A percentile compares a stretch with the other conserved stretches of the same genome.
Evolutionary conservation across 1,140 invertebrate species (phyloP).

Genomic region (Adelges cooleyi): DNA sequence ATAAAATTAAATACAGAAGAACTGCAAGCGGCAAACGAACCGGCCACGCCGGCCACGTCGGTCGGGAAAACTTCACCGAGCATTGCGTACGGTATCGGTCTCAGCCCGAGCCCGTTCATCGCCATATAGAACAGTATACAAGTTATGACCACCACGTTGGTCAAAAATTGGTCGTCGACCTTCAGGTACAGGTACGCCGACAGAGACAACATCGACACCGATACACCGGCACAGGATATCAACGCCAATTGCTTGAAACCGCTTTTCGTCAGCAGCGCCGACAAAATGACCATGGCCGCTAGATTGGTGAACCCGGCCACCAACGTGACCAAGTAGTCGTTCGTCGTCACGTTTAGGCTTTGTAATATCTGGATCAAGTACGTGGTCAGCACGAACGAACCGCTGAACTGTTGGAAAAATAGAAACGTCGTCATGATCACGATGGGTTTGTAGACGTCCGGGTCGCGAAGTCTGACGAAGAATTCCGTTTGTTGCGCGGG

Average conservation of each 20-base stretch:
- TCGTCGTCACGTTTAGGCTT: neutral
- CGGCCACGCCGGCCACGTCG: conserved; percentile 46
- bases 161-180: neutral
- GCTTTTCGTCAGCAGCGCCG: conserved; percentile 44
- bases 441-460: conserved; percentile 45
- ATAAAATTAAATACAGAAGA: conserved; percentile 52
- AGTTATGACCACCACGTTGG: neutral
- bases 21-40: conserved; percentile 43
- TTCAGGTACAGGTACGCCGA: conserved; percentile 39
- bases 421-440: conserved; percentile 53
- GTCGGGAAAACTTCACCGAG: conserved; percentile 42
- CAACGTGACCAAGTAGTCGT: conserved; percentile 36
- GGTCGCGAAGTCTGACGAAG: conserved; percentile 35
- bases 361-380: conserved; percentile 51
- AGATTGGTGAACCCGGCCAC: conserved; percentile 45
- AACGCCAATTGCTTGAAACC: conserved; percentile 43
- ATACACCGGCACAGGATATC: conserved; percentile 45
- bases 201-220: conserved; percentile 43
- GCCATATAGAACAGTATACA: conserved; percentile 40
- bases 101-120: conserved; percentile 44
- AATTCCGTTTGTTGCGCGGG: conserved; percentile 30
- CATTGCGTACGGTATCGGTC: conserved; percentile 52
- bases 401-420: conserved; percentile 65
- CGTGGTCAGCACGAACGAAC: conserved; percentile 56
- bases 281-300: conserved; percentile 41